Percentiles rank a stretch among this genome's conserved stretches.
phyloP scores from a whole-genome alignment of 2,113 vertebrate genomes.

The Plecotus auritus region DNA sequence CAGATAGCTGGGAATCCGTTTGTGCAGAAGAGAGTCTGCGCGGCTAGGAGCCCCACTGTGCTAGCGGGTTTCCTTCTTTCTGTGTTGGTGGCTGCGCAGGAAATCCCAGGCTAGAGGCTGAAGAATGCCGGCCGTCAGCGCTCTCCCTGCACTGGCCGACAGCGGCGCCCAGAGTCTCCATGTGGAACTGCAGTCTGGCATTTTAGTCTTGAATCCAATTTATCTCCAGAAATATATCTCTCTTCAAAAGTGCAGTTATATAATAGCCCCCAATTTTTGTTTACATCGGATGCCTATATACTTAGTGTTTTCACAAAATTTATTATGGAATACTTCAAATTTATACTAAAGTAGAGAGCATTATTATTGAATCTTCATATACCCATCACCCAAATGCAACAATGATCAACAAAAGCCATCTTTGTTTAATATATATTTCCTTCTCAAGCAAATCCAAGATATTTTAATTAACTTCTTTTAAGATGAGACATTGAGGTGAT shows the following conservation, averaged over 20 bases:
- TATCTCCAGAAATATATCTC: background rate
- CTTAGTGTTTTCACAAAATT: background rate
- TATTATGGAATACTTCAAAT: background rate
- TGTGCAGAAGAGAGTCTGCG: background rate
- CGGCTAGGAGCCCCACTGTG: background rate
- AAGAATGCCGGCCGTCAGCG: background rate
- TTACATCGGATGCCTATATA: background rate
- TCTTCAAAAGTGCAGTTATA: background rate
- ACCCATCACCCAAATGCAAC: background rate
- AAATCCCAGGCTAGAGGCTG: background rate
- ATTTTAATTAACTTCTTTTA: background rate
- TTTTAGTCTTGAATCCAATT: background rate
- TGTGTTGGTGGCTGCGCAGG: background rate
- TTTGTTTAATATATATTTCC: background rate
- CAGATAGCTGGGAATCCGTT: background rate
- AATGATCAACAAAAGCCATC: background rate
- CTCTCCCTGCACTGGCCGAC: slow-evolving; percentile 61
- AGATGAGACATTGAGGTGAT: background rate
- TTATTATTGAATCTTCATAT: background rate
- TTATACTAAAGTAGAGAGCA: background rate
- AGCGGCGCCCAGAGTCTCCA: slow-evolving; percentile 60
- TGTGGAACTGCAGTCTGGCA: slow-evolving; percentile 14
- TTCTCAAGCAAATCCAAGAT: background rate
- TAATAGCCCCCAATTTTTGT: background rate
- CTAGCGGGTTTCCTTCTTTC: background rate